Percentiles rank a stretch among this genome's conserved stretches.
Evolutionary conservation across 1,140 invertebrate species (phyloP).

Genomic region (Leptinotarsa defecta): DNA sequence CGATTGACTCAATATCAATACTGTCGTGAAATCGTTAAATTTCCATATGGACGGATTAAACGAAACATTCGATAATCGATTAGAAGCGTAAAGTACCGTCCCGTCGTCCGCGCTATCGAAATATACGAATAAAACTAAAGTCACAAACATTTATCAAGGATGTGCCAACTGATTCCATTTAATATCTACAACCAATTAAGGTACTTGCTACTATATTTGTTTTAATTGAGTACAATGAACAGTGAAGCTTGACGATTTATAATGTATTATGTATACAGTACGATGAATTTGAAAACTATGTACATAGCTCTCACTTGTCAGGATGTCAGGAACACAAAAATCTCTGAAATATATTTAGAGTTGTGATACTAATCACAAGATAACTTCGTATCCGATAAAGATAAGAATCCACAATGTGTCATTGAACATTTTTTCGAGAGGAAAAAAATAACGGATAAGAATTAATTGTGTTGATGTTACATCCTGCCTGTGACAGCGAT

Average conservation of each 20-base stretch:
- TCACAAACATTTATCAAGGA: slow-evolving; percentile 15
- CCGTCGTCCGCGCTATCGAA: not conserved
- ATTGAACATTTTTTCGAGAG: too few species aligned
- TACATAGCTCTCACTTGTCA: not conserved
- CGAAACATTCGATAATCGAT: not conserved
- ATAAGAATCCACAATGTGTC: too few species aligned
- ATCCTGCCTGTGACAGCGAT: too few species aligned
- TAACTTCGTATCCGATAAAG: too few species aligned
- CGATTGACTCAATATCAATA: slow-evolving; percentile 6
- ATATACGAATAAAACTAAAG: not conserved
- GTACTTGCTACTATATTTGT: slow-evolving; percentile 25
- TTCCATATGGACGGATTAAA: not conserved
- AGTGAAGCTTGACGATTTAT: not conserved
- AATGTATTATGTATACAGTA: not conserved
- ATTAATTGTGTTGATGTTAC: too few species aligned
- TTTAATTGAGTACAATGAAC: slow-evolving; percentile 25
- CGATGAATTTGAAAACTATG: not conserved
- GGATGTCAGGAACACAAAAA: too few species aligned
- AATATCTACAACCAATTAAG: slow-evolving; percentile 30
- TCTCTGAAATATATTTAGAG: too few species aligned
- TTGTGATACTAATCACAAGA: too few species aligned
- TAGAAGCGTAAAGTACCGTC: too few species aligned
- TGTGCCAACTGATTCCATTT: slow-evolving; percentile 17
- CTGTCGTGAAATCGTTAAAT: not conserved
- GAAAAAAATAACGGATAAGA: too few species aligned